Evolutionary conservation across 53 echinoderm and acorn worm species (phyloP).

Genomic region (Actinopyga echinites): DNA sequence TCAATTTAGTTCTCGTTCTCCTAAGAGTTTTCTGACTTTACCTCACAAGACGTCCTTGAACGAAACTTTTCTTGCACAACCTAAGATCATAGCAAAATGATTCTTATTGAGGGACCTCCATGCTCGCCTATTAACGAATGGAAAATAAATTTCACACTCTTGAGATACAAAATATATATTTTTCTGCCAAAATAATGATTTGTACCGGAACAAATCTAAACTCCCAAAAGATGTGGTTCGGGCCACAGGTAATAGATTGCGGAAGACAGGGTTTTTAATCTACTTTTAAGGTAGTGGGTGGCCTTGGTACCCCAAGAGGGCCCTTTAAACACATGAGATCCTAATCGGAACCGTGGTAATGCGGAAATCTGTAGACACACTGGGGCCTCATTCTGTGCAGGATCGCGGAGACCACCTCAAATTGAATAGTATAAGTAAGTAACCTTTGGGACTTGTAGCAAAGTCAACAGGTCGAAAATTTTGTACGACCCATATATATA

Average conservation of each 20-base stretch:
- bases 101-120: slow-evolving; percentile 1
- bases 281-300: slow-evolving; percentile 1
- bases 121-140: not conserved
- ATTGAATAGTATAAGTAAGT: not conserved
- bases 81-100: no score
- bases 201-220: slow-evolving; percentile 25
- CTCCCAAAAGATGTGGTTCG: not conserved
- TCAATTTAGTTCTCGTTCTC: no score
- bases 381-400: not conserved
- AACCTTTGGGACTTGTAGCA: not conserved
- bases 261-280: no score
- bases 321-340: slow-evolving; percentile 8
- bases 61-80: no score
- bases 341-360: slow-evolving; percentile 21
- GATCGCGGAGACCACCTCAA: slow-evolving; percentile 5
- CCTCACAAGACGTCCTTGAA: no score
- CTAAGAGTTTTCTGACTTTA: no score
- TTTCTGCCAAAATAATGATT: not conserved
- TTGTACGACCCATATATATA: no score
- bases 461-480: no score
- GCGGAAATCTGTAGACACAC: slow-evolving; percentile 12
- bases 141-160: slow-evolving; percentile 33
- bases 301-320: slow-evolving; percentile 20
- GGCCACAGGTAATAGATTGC: no score
- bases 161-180: not conserved